phyloP scores from a whole-genome alignment of 92 coral and sea anemone genomes.

The Micromussa lordhowensis region DNA sequence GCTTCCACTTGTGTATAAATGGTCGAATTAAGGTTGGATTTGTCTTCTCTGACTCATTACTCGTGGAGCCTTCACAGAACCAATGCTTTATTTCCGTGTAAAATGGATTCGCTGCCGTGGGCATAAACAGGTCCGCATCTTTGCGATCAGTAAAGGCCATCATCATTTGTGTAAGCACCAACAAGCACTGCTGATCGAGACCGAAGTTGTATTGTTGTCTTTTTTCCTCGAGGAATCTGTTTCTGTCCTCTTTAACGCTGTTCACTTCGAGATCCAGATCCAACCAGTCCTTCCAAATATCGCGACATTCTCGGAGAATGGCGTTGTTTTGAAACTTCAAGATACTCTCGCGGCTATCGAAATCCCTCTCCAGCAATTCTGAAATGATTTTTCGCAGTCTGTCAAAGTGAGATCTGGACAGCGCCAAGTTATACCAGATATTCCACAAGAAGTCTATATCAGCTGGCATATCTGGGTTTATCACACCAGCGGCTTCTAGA shows the following conservation, averaged over 20 bases:
- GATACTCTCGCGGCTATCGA: constrained; percentile 16
- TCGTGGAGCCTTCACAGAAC: constrained; percentile 58
- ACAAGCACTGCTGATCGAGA: not conserved
- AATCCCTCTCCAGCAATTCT: constrained; percentile 23
- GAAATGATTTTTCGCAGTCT: constrained; percentile 38
- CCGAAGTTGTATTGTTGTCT: not conserved
- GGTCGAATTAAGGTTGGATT: constrained; percentile 70
- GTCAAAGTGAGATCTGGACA: constrained; percentile 38
- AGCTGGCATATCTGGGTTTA: constrained; percentile 48
- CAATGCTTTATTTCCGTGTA: constrained; percentile 49
- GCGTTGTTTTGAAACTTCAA: constrained; percentile 40
- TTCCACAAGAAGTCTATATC: constrained; percentile 76
- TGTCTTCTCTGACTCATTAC: constrained; percentile 11
- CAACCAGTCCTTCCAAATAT: constrained; percentile 65
- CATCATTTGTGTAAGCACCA: not conserved
- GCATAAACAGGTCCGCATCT: not conserved
- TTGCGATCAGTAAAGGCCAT: constrained; percentile 1
- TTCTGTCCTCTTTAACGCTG: constrained; percentile 43
- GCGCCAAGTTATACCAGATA: constrained; percentile 73
- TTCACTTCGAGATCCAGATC: constrained; percentile 38
- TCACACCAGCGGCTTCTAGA: constrained; percentile 47
- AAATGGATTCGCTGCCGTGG: not conserved
- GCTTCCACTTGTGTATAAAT: constrained; percentile 43
- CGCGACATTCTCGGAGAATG: constrained; percentile 48
- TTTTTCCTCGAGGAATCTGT: not conserved